Percentiles rank a stretch among this genome's conserved stretches.
These are phyloP conservation scores for Volucella zonaria DNA, from an alignment of 2,888 invertebrate genomes.

Conservation along the genomic window DNA sequence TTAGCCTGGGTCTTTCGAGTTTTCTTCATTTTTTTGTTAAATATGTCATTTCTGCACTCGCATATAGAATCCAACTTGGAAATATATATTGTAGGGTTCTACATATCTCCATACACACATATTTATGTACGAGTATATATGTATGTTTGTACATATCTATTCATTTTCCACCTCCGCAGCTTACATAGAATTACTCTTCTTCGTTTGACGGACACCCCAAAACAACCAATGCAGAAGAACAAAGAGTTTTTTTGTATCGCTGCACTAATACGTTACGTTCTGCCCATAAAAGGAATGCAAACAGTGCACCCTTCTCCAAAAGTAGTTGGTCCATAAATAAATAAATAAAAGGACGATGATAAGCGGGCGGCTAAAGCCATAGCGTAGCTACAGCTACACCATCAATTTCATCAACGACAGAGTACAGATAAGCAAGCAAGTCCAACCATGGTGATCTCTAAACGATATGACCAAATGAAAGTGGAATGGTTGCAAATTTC, in stretches of 20 bases:
- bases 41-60: no score
- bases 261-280: constrained; percentile 45
- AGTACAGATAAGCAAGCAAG: constrained; percentile 51
- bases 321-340: constrained; percentile 69
- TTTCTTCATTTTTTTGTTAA: no score
- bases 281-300: constrained; percentile 42
- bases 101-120: no score
- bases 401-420: constrained; percentile 4
- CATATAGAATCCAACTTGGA: no score
- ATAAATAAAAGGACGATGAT: constrained; percentile 59
- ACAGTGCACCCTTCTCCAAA: constrained; percentile 23
- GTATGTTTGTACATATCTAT: neutral
- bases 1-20: no score
- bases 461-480: constrained; percentile 44
- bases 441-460: constrained; percentile 59
- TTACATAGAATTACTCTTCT: constrained; percentile 19
- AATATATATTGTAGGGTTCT: no score
- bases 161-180: constrained; percentile 24
- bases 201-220: constrained; percentile 3
- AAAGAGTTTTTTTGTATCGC: constrained; percentile 58
- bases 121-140: no score
- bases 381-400: constrained; percentile 12
- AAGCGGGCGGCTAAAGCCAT: constrained; percentile 25
- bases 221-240: constrained; percentile 63
- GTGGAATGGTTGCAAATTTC: constrained; percentile 63